These are phyloP conservation scores for Ochropleura leucogaster DNA, from an alignment of 2,888 invertebrate genomes.

Conservation along the genomic window DNA sequence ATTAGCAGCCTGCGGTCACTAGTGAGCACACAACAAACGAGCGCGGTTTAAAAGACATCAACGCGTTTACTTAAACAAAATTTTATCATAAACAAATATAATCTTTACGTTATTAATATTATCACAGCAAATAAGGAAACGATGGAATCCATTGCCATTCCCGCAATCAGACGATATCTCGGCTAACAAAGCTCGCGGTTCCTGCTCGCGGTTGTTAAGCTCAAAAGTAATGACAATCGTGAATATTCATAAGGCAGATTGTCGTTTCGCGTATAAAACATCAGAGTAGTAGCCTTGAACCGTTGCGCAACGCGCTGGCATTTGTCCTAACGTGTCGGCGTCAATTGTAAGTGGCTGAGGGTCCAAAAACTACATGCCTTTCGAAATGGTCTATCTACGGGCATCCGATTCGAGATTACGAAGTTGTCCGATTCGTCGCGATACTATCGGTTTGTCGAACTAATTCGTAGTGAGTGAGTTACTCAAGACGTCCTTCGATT, in stretches of 20 bases:
- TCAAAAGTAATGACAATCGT: slow-evolving; percentile 70
- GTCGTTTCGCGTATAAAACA: slow-evolving; percentile 71
- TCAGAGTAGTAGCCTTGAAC: slow-evolving; percentile 83
- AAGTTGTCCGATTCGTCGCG: slow-evolving; percentile 65
- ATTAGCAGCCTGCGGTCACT: slow-evolving; percentile 36
- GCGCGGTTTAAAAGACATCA: slow-evolving; percentile 74
- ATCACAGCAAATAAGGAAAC: slow-evolving; percentile 72
- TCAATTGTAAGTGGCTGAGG: slow-evolving; percentile 70
- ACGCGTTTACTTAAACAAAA: slow-evolving; percentile 65
- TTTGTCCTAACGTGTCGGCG: slow-evolving; percentile 75
- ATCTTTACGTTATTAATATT: slow-evolving; percentile 47
- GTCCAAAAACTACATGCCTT: slow-evolving; percentile 66
- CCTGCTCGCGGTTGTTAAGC: slow-evolving; percentile 60
- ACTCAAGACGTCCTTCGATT: slow-evolving; percentile 74
- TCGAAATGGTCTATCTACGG: slow-evolving; percentile 72
- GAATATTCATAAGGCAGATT: slow-evolving; percentile 72
- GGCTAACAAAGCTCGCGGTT: slow-evolving; percentile 63
- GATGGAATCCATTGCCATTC: slow-evolving; percentile 66
- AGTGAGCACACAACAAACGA: slow-evolving; percentile 41
- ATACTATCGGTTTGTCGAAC: slow-evolving; percentile 72
- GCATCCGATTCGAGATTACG: slow-evolving; percentile 69
- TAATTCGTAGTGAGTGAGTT: slow-evolving; percentile 67
- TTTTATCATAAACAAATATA: slow-evolving; percentile 45
- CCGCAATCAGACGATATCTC: slow-evolving; percentile 62
- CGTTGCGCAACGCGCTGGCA: slow-evolving; percentile 80